Conservation (phyloP, 2,797 vertebrate genomes). For the Molothrus aeneus region DNA sequence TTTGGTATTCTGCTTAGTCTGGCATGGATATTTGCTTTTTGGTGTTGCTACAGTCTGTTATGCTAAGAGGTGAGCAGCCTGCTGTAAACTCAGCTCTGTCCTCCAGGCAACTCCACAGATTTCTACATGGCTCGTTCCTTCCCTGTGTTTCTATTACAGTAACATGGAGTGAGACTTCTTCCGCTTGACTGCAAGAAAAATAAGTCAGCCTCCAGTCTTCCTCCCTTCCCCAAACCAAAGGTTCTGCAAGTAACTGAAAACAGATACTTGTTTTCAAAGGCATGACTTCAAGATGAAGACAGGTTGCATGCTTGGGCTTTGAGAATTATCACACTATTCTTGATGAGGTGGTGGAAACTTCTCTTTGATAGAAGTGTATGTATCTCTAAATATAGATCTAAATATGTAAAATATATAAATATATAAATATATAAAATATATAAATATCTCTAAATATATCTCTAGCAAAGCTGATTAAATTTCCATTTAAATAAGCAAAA, state of each 20-base stretch:
- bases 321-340: background rate
- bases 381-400: background rate
- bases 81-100: conserved; percentile 20
- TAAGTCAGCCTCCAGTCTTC: background rate
- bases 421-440: no score
- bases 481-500: conserved; percentile 7
- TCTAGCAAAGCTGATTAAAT: background rate
- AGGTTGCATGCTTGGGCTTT: background rate
- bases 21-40: background rate
- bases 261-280: background rate
- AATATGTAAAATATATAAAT: background rate
- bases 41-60: background rate
- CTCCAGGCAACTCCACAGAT: conserved; percentile 1
- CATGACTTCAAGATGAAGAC: background rate
- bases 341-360: background rate
- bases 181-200: background rate
- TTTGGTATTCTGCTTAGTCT: background rate
- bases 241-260: background rate
- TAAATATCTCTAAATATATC: background rate
- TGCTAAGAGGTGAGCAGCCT: background rate
- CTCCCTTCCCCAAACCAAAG: background rate
- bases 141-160: background rate
- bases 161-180: conserved; percentile 4
- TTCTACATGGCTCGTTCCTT: background rate
- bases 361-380: background rate